Evolutionary conservation across 2,888 invertebrate genomes (phyloP), one percentile per base, ranked within the genome.

Genomic region (Stenodera caucasica): DNA sequence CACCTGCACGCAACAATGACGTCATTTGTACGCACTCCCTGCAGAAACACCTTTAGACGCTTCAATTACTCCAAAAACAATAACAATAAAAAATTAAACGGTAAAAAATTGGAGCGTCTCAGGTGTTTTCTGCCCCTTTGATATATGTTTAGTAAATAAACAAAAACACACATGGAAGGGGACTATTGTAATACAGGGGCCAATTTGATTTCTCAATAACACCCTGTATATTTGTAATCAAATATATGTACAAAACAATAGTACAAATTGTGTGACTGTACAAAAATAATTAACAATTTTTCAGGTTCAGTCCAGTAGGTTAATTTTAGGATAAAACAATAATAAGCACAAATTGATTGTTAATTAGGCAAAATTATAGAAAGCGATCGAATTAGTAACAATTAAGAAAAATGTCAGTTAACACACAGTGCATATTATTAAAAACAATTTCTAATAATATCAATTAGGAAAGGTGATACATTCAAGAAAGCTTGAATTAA

Each of bases 1-100:
- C 82, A 81, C 81, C 82, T 82, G 80, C 78, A 79, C 80, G 80
- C 81, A 81, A 80, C 80, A 81, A 79, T 76, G 77, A 80, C 76
- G 75, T 77, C 78, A 79, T 78, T 45, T 78, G 76, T 77, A 77
- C 75, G 77, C 75, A 76, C 76, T 76, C 77, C 78, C 78, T 74
- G 72, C 77, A 78, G 77, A 70, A 68, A 60, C 62, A 70, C 68
- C 70, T 57, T 60, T 45, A 59, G 57, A 59, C 68, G 67, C 67
- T 63, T 61, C 57, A 63, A 49, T 60, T 58, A 55, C 45, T 35
- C 26, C 2, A 53, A 37, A 60, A 45, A 6, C 8, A 30, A 30
- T 30, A 30, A 6, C 1, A 7, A 30, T 6, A 30, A 6, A 0
- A 18, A 45, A n/a, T 55, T 37, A 15, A 12, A 14, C 35, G 14